phyloP scores from a whole-genome alignment of 2,888 invertebrate species.

The Trisateles emortualis region DNA sequence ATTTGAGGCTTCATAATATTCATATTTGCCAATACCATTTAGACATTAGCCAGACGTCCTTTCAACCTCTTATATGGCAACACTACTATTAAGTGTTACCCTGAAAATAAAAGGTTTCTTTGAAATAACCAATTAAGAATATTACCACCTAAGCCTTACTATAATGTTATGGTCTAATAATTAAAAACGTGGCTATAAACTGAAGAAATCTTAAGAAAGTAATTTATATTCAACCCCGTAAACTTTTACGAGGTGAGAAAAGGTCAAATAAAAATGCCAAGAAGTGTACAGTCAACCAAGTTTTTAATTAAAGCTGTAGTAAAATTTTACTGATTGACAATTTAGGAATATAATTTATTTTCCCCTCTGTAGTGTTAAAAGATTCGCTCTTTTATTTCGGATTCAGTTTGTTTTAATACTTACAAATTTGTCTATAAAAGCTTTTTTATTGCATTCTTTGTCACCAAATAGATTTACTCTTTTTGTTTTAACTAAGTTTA shows the following conservation, averaged over 20 bases:
- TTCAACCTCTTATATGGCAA: background rate
- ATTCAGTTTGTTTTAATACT: background rate
- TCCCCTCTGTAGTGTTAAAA: constrained; percentile 7
- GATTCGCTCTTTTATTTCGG: constrained; percentile 4
- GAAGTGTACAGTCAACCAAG: constrained; percentile 16
- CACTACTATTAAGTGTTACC: background rate
- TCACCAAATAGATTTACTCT: no score
- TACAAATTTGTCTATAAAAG: background rate
- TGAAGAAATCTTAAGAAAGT: constrained; percentile 32
- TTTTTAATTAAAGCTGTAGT: constrained; percentile 23
- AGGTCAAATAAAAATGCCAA: constrained; percentile 18
- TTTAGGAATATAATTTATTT: constrained; percentile 18
- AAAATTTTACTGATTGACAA: constrained; percentile 21
- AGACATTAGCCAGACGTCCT: background rate
- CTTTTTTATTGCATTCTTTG: no score
- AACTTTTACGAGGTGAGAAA: constrained; percentile 46
- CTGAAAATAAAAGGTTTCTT: constrained; percentile 7
- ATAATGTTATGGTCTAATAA: constrained; percentile 24
- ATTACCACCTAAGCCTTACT: constrained; percentile 3
- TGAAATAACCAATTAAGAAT: constrained; percentile 14
- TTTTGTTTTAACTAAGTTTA: no score
- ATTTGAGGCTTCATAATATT: no score
- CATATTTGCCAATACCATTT: no score
- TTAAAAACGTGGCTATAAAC: constrained; percentile 41
- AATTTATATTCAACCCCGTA: constrained; percentile 45